Evolutionary conservation across 2,113 vertebrate species (phyloP).

Genomic region (Phodopus roborovskii): DNA sequence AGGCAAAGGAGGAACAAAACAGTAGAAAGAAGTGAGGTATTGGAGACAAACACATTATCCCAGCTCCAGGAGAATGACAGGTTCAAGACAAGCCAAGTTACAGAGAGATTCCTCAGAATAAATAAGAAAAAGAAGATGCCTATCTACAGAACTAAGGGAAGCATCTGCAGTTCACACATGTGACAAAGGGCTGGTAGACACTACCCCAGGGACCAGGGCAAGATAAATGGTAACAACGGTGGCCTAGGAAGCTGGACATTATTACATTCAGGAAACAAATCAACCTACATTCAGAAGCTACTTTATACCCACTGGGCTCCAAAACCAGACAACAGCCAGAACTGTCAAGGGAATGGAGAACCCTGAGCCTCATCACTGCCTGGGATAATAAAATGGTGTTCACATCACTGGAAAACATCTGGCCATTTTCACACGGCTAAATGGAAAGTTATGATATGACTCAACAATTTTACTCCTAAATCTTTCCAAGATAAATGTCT

Average conservation of each 20-base stretch:
- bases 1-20: not conserved
- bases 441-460: not conserved
- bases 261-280: not conserved
- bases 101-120: not conserved
- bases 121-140: not conserved
- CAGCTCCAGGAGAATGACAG: not conserved
- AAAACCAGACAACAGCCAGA: not conserved
- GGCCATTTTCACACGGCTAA: not conserved
- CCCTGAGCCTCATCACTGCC: not conserved
- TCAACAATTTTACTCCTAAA: not conserved
- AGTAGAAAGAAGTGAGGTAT: too few relatives aligned
- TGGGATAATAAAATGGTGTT: too few relatives aligned
- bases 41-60: not conserved
- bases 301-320: not conserved
- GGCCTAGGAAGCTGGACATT: not conserved
- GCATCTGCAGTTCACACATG: not conserved
- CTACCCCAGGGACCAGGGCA: not conserved
- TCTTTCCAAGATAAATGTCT: not conserved
- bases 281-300: not conserved
- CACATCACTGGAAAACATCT: not conserved
- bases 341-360: not conserved
- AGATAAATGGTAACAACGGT: not conserved
- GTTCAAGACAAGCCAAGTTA: not conserved
- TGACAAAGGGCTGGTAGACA: not conserved
- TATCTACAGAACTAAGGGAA: not conserved